phyloP scores from a whole-genome alignment of 2,797 vertebrate species.

The Spea hammondii region DNA sequence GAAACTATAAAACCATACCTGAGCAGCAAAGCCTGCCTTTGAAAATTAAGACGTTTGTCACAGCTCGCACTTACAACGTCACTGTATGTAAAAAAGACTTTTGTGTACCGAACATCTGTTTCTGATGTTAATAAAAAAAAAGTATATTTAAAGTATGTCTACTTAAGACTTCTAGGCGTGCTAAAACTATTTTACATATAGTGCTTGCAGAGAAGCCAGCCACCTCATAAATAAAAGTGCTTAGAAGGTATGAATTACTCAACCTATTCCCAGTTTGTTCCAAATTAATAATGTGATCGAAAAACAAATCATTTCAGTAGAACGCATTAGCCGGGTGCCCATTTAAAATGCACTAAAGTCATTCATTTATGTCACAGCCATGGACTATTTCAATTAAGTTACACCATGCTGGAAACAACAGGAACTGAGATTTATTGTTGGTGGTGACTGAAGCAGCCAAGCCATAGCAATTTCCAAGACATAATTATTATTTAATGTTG shows the following conservation, averaged over 20 bases:
- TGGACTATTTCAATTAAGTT: constrained; percentile 20
- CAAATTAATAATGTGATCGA: constrained; percentile 48
- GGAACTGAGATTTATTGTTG: neutral
- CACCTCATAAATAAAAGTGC: constrained; percentile 52
- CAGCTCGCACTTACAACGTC: constrained; percentile 19
- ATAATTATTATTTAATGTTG: too few relatives aligned
- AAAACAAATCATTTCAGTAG: constrained; percentile 44
- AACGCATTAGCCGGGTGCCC: constrained; percentile 29
- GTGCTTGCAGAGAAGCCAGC: constrained; percentile 44
- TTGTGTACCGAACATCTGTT: constrained; percentile 47
- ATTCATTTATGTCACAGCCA: constrained; percentile 27
- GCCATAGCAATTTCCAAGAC: neutral
- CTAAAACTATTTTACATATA: constrained; percentile 50
- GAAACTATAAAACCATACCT: constrained; percentile 14
- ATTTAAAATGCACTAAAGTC: constrained; percentile 35
- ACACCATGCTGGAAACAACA: neutral
- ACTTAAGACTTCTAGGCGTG: constrained; percentile 48
- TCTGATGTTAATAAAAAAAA: constrained; percentile 48
- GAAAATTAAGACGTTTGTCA: constrained; percentile 32
- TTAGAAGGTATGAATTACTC: constrained; percentile 48
- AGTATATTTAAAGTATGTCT: constrained; percentile 51
- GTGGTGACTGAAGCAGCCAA: neutral
- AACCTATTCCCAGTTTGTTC: constrained; percentile 35
- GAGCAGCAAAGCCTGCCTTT: constrained; percentile 21
- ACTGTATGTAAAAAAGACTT: constrained; percentile 26